Conservation (phyloP, 2,888 invertebrate species). For the Hofmannophila pseudospretella region DNA sequence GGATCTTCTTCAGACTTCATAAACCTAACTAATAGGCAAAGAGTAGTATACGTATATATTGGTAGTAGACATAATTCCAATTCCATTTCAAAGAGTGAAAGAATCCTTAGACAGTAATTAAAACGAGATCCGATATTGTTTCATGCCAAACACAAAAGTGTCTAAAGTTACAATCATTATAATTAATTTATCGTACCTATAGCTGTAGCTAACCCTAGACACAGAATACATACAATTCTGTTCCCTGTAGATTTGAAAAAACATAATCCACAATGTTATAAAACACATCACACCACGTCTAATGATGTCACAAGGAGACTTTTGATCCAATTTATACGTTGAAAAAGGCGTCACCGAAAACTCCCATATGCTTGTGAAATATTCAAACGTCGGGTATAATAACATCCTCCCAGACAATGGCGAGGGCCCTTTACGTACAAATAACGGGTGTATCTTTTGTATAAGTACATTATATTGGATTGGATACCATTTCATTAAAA, state of each 20-base stretch:
- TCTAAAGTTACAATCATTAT: too few relatives aligned
- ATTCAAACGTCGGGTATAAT: conserved; percentile 50
- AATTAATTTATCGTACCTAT: background rate
- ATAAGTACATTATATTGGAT: background rate
- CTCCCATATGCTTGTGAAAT: conserved; percentile 39
- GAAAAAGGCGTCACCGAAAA: conserved; percentile 38
- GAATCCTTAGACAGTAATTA: too few relatives aligned
- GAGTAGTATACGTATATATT: too few relatives aligned
- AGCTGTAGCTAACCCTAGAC: too few relatives aligned
- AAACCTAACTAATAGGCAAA: too few relatives aligned
- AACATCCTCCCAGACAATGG: conserved; percentile 15
- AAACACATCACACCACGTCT: background rate
- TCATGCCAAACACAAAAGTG: too few relatives aligned
- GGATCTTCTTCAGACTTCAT: too few relatives aligned
- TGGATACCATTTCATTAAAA: conserved; percentile 7
- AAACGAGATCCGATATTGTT: too few relatives aligned
- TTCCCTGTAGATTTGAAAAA: too few relatives aligned
- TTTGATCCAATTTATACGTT: background rate
- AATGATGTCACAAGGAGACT: background rate
- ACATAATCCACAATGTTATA: background rate
- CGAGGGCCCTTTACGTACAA: background rate
- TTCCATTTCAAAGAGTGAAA: too few relatives aligned
- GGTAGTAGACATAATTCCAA: too few relatives aligned
- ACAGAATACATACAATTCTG: too few relatives aligned
- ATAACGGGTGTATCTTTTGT: conserved; percentile 1